Evolutionary conservation across 2,797 vertebrate species (phyloP), one percentile per base, ranked within the genome.

Genomic region (Microctenopoma stevenorrisi): DNA sequence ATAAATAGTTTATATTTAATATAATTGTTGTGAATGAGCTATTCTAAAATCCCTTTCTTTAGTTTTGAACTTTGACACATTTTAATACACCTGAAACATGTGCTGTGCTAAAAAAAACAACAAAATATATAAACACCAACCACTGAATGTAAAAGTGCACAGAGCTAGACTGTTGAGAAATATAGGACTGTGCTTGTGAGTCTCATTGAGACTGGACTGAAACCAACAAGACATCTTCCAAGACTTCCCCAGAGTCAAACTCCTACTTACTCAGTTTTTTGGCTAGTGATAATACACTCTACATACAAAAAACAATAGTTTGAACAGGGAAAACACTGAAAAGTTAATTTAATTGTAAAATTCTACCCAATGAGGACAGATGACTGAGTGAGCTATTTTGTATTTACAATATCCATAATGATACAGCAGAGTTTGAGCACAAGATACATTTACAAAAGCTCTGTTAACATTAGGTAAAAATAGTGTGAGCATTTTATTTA

Each of bases 381-480:
- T 92, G 86, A 93, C 85, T n/a, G 68, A 85, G 84, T n/a, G 67
- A 86, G 85, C 85, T 82, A 88, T 76, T 86, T 62, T 67, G 72
- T 96, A 95, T 96, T 88, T 96, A 96, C 95, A 95, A 85, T 93
- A 85, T 88, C 91, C 86, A 91, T 93, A 91, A 92, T 91, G 91
- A 85, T 94, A 96, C 93, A 93, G 91, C 94, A 96, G 94, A 93
- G 90, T 94, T 86, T 81, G 91, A 95, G 95, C 95, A 96, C 94
- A 68, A 90, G 92, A 86, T 94, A 95, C 94, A 95, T 93, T 94
- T 95, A 96, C 93, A 95, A 95, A 94, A 92, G 76, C 83, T 84
- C 87, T 74, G 82, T 91, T 91, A 91, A 89, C 82, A 84, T 90
- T 76, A 82, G 86, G 85, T 92, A 93, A 92, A 94, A 94, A 94